These are phyloP conservation scores for Acronicta psi DNA, from an alignment of 2,888 invertebrate genomes.

Conservation along the genomic window DNA sequence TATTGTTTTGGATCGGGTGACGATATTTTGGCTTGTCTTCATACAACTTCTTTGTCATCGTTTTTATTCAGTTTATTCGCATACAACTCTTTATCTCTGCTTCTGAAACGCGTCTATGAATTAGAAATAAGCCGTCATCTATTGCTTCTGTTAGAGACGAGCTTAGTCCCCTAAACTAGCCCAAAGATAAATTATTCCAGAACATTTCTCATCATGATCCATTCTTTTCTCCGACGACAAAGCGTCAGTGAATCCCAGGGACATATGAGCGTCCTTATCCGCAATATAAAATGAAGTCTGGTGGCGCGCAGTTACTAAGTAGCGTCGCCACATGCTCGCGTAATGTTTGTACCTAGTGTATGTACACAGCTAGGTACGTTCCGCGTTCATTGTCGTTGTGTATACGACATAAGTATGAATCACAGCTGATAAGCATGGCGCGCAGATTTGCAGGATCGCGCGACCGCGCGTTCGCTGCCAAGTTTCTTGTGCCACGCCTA, in stretches of 20 bases:
- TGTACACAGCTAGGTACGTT: slow-evolving; percentile 52
- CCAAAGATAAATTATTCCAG: slow-evolving; percentile 85
- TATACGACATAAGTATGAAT: slow-evolving; percentile 78
- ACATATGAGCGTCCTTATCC: slow-evolving; percentile 81
- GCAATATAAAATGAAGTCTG: slow-evolving; percentile 79
- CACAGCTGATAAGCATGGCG: slow-evolving; percentile 84
- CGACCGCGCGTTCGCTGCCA: slow-evolving; percentile 77
- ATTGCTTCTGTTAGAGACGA: slow-evolving; percentile 73
- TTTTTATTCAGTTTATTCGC: slow-evolving; percentile 82
- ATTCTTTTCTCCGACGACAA: slow-evolving; percentile 82
- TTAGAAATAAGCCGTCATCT: slow-evolving; percentile 81
- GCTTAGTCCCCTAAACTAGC: slow-evolving; percentile 80
- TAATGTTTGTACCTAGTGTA: slow-evolving; percentile 60
- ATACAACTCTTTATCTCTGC: slow-evolving; percentile 73
- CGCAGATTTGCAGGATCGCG: slow-evolving; percentile 83
- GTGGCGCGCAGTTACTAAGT: slow-evolving; percentile 74
- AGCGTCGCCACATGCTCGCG: slow-evolving; percentile 66
- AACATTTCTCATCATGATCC: slow-evolving; percentile 83
- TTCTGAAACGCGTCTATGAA: slow-evolving; percentile 78
- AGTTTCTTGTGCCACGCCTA: slow-evolving; percentile 81
- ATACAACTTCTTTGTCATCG: slow-evolving; percentile 70
- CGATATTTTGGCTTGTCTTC: slow-evolving; percentile 62
- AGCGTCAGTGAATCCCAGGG: slow-evolving; percentile 80
- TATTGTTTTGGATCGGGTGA: slow-evolving; percentile 64
- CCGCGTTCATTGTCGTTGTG: slow-evolving; percentile 60